Conservation (phyloP, 2,797 vertebrate genomes). For the Syngnathus acus region DNA sequence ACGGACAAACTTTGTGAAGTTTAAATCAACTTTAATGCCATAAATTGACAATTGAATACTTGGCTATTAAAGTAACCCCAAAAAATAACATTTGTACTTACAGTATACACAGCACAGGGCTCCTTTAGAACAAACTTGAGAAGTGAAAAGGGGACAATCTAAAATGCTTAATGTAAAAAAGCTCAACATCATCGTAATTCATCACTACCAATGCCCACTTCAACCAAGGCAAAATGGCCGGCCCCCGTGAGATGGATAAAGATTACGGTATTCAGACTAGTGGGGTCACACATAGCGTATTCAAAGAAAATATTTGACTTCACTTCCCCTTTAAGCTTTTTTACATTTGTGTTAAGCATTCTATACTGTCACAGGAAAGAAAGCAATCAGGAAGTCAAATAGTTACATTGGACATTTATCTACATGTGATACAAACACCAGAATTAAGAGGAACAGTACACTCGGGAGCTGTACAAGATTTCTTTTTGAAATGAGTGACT, state of each 20-base stretch:
- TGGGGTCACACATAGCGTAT: no score
- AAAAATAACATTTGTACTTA: constrained; percentile 44
- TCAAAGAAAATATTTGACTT: no score
- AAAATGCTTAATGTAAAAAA: no score
- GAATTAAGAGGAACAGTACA: constrained; percentile 43
- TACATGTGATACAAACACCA: constrained; percentile 60
- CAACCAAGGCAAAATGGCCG: no score
- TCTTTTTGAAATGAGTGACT: constrained; percentile 37
- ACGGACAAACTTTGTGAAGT: constrained; percentile 31
- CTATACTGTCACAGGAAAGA: constrained; percentile 12
- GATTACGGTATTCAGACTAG: no score
- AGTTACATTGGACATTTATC: constrained; percentile 44
- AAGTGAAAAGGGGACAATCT: constrained; percentile 35
- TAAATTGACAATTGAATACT: constrained; percentile 52
- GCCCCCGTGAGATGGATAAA: no score
- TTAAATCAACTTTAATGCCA: constrained; percentile 67
- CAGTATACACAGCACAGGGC: constrained; percentile 49
- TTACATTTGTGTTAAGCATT: no score
- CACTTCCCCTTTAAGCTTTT: no score
- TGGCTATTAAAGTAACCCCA: constrained; percentile 46
- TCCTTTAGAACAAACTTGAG: neutral
- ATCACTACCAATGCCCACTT: no score
- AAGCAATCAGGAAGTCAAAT: constrained; percentile 20
- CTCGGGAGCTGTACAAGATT: constrained; percentile 19
- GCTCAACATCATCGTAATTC: no score